A percentile compares a stretch with the other conserved stretches of the same genome.
Evolutionary conservation across 2,797 vertebrate genomes (phyloP).

Genomic region (Sorex maritimensis): DNA sequence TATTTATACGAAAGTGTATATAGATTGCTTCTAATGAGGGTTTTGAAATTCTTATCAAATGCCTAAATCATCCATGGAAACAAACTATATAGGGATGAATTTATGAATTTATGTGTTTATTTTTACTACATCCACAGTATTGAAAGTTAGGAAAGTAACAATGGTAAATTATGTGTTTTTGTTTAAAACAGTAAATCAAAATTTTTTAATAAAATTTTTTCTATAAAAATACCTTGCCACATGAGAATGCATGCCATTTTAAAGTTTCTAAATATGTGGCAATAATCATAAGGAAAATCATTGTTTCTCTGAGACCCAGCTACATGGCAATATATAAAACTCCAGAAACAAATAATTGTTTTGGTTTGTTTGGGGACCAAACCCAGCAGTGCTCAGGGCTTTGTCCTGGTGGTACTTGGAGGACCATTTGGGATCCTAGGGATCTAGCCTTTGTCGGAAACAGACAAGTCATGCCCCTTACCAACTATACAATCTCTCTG

Average conservation of each 20-base stretch:
- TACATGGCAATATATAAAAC: background rate
- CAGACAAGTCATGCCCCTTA: too few species aligned
- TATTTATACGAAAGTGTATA: background rate
- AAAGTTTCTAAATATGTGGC: background rate
- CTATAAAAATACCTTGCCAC: background rate
- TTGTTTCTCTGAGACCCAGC: constrained; percentile 13
- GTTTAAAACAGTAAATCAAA: constrained; percentile 45
- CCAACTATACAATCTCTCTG: too few species aligned
- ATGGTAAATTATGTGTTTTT: background rate
- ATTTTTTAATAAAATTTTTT: background rate
- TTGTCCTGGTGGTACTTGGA: too few species aligned
- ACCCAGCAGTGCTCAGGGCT: too few species aligned
- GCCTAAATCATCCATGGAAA: background rate
- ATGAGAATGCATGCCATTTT: background rate
- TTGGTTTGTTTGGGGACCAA: too few species aligned
- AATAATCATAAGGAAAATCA: background rate
- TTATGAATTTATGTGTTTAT: background rate
- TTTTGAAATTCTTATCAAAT: background rate
- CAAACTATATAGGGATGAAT: background rate
- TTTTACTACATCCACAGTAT: background rate
- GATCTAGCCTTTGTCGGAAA: too few species aligned
- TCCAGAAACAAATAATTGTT: too few species aligned
- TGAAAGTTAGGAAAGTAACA: constrained; percentile 24
- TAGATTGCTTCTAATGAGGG: background rate
- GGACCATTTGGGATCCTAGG: too few species aligned